These are phyloP conservation scores for Danionella dracula DNA, from an alignment of 2,797 vertebrate species.

Conservation along the genomic window DNA sequence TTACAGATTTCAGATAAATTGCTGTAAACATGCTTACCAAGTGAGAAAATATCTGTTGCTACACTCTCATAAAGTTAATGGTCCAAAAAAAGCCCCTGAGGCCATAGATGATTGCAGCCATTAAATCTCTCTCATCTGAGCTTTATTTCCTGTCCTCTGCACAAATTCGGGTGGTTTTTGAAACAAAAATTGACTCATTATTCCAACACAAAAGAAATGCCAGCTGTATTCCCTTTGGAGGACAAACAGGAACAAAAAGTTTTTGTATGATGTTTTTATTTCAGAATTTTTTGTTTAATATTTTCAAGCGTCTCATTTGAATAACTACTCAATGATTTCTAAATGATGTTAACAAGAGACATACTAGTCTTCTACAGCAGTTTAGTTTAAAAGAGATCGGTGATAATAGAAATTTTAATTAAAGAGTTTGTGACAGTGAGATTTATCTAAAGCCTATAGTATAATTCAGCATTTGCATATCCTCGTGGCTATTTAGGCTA, in stretches of 20 bases:
- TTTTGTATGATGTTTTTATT: too few relatives aligned
- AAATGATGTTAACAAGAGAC: too few relatives aligned
- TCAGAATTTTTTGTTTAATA: too few relatives aligned
- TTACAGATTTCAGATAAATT: conserved; percentile 5
- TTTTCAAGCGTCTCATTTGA: too few relatives aligned
- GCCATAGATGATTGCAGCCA: conserved; percentile 1
- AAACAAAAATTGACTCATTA: neutral
- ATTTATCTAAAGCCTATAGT: neutral
- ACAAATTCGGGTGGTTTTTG: neutral
- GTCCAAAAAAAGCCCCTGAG: neutral
- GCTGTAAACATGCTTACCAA: neutral
- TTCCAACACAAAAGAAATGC: neutral
- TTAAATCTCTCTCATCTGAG: neutral
- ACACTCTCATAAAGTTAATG: conserved; percentile 13
- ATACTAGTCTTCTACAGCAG: too few relatives aligned
- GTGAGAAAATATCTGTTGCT: neutral
- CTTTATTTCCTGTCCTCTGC: neutral
- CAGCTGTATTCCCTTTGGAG: neutral
- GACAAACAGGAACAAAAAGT: neutral
- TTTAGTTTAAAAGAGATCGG: too few relatives aligned
- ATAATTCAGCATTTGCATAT: neutral
- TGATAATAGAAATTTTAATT: neutral
- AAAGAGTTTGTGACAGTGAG: neutral
- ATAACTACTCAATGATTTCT: too few relatives aligned
- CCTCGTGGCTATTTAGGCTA: too few relatives aligned